Conservation (phyloP, 2,797 vertebrate species). For the Fundulus diaphanus region DNA sequence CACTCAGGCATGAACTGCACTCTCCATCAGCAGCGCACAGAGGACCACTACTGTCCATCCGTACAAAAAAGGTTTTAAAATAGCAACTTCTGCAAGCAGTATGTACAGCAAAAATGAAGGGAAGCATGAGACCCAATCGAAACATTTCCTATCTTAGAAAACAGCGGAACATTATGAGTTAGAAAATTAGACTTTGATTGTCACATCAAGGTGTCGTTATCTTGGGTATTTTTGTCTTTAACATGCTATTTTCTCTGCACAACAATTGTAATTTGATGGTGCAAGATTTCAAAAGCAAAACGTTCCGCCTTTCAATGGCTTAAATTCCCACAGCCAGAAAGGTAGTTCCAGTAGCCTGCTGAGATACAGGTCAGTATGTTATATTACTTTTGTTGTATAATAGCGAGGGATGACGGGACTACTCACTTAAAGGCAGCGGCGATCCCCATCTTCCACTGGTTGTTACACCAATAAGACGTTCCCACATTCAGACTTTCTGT, state of each 20-base stretch:
- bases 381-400: not conserved
- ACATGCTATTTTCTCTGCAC: not conserved
- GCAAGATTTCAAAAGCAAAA: constrained; percentile 14
- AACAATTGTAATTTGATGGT: constrained; percentile 26
- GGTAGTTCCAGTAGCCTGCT: constrained; percentile 50
- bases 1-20: constrained; percentile 45
- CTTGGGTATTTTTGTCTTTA: not conserved
- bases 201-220: not conserved
- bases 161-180: not conserved
- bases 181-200: not conserved
- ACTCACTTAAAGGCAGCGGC: constrained; percentile 38
- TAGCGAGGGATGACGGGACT: constrained; percentile 33
- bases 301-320: not conserved
- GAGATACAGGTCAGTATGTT: constrained; percentile 49
- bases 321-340: constrained; percentile 27
- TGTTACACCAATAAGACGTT: constrained; percentile 54
- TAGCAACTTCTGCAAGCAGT: not conserved
- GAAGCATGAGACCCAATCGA: not conserved
- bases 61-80: constrained; percentile 1
- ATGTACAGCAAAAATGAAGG: not conserved
- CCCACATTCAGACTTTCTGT: constrained; percentile 31
- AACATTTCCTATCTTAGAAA: not conserved
- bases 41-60: constrained; percentile 37
- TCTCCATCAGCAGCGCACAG: constrained; percentile 52
- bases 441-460: constrained; percentile 45